Evolutionary conservation across 2,888 invertebrate genomes (phyloP).

Genomic region (Perizoma affinitatum): DNA sequence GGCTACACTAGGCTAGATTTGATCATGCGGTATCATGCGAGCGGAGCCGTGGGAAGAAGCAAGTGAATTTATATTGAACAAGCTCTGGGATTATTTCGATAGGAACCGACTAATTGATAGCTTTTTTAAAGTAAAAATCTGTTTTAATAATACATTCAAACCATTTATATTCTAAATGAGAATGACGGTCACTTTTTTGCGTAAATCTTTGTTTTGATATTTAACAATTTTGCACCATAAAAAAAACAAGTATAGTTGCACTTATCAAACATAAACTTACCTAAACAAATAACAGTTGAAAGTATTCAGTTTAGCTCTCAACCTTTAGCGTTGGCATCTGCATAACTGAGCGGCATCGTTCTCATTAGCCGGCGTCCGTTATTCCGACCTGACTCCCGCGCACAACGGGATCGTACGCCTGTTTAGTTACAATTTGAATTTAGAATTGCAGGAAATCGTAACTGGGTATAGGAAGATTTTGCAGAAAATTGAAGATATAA

Average conservation of each 20-base stretch:
- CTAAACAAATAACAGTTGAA: constrained; percentile 39
- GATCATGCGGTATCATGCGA: too few species aligned
- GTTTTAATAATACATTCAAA: too few species aligned
- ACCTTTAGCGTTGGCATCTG: constrained; percentile 61
- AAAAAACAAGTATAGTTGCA: constrained; percentile 5
- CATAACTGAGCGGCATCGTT: constrained; percentile 77
- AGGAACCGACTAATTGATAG: too few species aligned
- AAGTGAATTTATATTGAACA: too few species aligned
- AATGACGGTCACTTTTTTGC: too few species aligned
- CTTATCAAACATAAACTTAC: constrained; percentile 18
- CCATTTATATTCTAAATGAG: too few species aligned
- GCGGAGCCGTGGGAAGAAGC: too few species aligned
- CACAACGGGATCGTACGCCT: constrained; percentile 58
- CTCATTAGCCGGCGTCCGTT: constrained; percentile 79
- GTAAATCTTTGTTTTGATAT: too few species aligned
- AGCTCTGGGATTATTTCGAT: too few species aligned
- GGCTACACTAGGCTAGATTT: too few species aligned
- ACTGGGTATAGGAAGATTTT: constrained; percentile 7
- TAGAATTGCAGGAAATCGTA: constrained; percentile 40
- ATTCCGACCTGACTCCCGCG: constrained; percentile 68
- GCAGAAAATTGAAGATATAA: not conserved
- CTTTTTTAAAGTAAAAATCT: too few species aligned
- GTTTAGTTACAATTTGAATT: constrained; percentile 52
- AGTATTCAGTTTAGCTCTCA: constrained; percentile 45
- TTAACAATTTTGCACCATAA: too few species aligned